phyloP scores from a whole-genome alignment of 2,797 vertebrate genomes.

The Acipenser oxyrinchus region DNA sequence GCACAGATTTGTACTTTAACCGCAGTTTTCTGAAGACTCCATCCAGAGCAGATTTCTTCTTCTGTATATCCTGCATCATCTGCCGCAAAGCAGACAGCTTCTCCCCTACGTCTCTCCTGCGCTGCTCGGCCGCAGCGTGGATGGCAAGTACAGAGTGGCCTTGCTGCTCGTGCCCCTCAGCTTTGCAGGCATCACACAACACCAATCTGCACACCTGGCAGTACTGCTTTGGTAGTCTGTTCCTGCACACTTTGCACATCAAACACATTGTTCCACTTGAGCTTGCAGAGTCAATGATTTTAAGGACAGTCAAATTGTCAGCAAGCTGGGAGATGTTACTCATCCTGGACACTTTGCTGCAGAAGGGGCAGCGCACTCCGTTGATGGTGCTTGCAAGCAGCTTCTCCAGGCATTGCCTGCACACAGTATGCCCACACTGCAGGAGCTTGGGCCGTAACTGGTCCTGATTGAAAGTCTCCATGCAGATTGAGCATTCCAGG shows the following conservation, averaged over 20 bases:
- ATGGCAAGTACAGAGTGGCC: slow-evolving; percentile 73
- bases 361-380: slow-evolving; percentile 91
- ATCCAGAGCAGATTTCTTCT: slow-evolving; percentile 76
- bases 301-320: slow-evolving; percentile 89
- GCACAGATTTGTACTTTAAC: slow-evolving; percentile 71
- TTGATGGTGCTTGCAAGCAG: slow-evolving; percentile 89
- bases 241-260: slow-evolving; percentile 85
- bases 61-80: slow-evolving; percentile 76
- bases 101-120: slow-evolving; percentile 71
- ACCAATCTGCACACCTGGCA: slow-evolving; percentile 73
- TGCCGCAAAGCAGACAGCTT: slow-evolving; percentile 71
- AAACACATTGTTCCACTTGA: slow-evolving; percentile 71
- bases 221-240: slow-evolving; percentile 79
- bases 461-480: slow-evolving; percentile 89
- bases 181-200: slow-evolving; percentile 78
- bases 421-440: slow-evolving; percentile 92
- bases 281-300: slow-evolving; percentile 83
- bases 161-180: slow-evolving; percentile 61
- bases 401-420: slow-evolving; percentile 89
- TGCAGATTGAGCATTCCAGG: slow-evolving; percentile 93
- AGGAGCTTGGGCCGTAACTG: slow-evolving; percentile 86
- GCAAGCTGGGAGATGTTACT: slow-evolving; percentile 81
- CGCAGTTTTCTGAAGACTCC: slow-evolving; percentile 72
- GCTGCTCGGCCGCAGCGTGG: slow-evolving; percentile 75
- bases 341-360: slow-evolving; percentile 88